These are phyloP conservation scores for Poecilus cupreus DNA, from an alignment of 2,888 invertebrate genomes.

Conservation along the genomic window DNA sequence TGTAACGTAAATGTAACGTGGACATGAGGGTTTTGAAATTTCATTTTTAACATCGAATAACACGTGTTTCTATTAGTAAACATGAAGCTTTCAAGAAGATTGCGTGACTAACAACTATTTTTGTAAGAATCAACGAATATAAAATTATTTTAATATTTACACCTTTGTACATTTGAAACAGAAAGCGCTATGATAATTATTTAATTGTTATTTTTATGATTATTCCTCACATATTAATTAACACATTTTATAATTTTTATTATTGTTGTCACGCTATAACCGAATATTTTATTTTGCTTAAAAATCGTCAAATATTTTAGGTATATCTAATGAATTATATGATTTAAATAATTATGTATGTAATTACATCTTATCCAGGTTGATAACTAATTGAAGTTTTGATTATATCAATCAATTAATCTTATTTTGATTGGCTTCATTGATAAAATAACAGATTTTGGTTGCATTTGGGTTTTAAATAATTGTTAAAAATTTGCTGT, in stretches of 20 bases:
- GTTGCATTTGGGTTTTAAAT: no score
- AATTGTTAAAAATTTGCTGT: no score
- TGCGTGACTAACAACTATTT: slow-evolving; percentile 35
- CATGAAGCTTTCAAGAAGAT: background rate
- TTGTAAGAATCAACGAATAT: background rate
- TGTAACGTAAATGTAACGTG: background rate
- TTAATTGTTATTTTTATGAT: slow-evolving; percentile 7
- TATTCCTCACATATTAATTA: background rate
- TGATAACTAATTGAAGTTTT: no score
- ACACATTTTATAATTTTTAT: background rate
- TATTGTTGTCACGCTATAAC: background rate
- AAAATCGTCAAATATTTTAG: no score
- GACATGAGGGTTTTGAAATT: background rate
- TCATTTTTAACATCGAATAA: background rate
- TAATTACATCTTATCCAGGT: no score
- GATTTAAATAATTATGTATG: no score
- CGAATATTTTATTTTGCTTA: slow-evolving; percentile 9
- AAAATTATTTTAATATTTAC: background rate
- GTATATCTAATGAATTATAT: no score
- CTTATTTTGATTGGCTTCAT: no score
- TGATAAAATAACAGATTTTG: no score
- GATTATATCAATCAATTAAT: no score
- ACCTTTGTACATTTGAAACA: background rate
- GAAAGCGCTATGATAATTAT: background rate
- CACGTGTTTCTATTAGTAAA: slow-evolving; percentile 37